Base-by-base conservation (phyloP, 2,888 invertebrate genomes). In the Cheilosia scutellata region DNA sequence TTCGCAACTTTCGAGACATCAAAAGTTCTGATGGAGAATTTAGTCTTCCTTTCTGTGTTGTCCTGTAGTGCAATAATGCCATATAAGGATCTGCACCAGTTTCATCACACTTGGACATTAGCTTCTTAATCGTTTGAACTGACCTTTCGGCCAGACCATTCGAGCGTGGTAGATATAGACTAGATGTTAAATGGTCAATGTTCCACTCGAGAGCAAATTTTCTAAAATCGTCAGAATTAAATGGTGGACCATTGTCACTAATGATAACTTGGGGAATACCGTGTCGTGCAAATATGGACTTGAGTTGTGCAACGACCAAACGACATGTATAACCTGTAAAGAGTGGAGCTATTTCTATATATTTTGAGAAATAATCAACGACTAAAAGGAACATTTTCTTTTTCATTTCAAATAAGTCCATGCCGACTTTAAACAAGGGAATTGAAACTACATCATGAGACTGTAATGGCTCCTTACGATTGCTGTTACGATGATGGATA, bases 61-160 rank as follows among this genome's bases (percentile, higher is more conserved):
- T 63, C 1, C 72, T 25, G 49, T 77, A 37, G 4, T 72, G 47
- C 27, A 71, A 42, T 49, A 82, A 49, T 20, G 70, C 25, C 6
- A 58, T 44, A 31, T 76, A 77, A 29, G 49, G 31, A 33, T 72
- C 68, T 9, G 66, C 20, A 27, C 58, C 62, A 25, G 40, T 9
- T 3, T 70, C 63, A 16, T 27, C 40, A 27, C 63, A 68, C 25
- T 86, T 75, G 5, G 37, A 44, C 2, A 80, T 57, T 68, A 80
- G 37, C 40, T 74, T 82, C 20, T 79, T 82, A 9, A 82, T 53
- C 5, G 75, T 82, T 42, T 82, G 74, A 31, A 87, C 66, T 7
- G 70, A 55, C 49, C 86, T 72, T 60, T 87, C 87, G 13, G 71
- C 83, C 37, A 87, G 42, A 11, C 87, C 84, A 57, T 87, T 88